Evolutionary conservation across 2,888 invertebrate species (phyloP), one percentile per base, ranked within the genome.

Genomic region (Idaea straminata): DNA sequence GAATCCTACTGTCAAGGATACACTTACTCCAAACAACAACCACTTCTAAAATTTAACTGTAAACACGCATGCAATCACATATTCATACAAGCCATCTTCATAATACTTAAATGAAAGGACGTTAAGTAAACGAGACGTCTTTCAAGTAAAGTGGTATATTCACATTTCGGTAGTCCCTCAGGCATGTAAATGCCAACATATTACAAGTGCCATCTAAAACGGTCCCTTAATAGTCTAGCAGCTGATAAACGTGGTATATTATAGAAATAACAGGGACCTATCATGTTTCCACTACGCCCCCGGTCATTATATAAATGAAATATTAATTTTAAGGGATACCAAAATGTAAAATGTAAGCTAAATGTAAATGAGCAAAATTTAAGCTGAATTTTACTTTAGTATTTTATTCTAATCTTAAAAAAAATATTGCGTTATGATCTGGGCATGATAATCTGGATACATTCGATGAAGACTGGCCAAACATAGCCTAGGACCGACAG

Each of bases 71-170:
- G 59, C 59, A 59, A 59, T 25, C 13, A 67, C 60, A 62, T 67
- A 64, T 65, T 62, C 38, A 68, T 62, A 68, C 61, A 68, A 58
- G 64, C 60, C 57, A 59, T 36, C 35, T 57, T 64, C 60, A 58
- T 66, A 60, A 64, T 25, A 59, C 59, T 59, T 59, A 59, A 59
- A 59, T 16, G 58, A 64, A 59, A 67, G 59, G 35, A 66, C 63
- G 61, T 58, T 65, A 63, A 62, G 65, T 68, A 69, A 68, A 68
- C 69, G 68, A 65, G 69, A 65, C 66, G 70, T 59, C 66, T 67
- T 68, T 66, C 61, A 66, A 63, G 63, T 65, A 62, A 70, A 70
- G 67, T 65, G 67, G 68, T 64, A 66, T 69, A 70, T 65, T 71
- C 66, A 72, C 65, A 70, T 69, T 73, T 69, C 47, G 66, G 63